Conservation (phyloP, 2,113 vertebrate genomes). For the Etheostoma spectabile region DNA sequence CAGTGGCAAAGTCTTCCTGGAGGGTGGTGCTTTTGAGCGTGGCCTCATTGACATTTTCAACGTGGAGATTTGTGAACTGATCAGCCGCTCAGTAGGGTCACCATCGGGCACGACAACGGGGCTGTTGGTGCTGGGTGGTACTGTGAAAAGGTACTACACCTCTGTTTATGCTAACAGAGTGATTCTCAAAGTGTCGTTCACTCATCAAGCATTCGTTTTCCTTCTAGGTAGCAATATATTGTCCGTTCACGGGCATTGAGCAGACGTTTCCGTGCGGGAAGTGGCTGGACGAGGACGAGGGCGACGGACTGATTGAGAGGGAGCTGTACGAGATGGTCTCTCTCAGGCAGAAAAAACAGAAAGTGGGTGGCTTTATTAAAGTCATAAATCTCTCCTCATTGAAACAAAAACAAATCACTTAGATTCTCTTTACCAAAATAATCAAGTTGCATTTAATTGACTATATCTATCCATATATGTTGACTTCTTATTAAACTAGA, state of each 20-base stretch:
- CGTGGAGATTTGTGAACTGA: conserved; percentile 91
- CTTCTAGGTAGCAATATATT: conserved; percentile 92
- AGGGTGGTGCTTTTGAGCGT: conserved; percentile 94
- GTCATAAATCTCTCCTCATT: neutral
- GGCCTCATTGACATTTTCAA: conserved; percentile 94
- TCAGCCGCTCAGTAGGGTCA: conserved; percentile 95
- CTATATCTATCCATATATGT: no score
- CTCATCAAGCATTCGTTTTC: conserved; percentile 1
- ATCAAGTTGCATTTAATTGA: neutral
- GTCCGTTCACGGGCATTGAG: conserved; percentile 95
- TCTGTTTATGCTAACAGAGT: neutral
- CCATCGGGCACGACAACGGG: conserved; percentile 92
- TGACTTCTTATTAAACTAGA: neutral
- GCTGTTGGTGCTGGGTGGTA: conserved; percentile 95
- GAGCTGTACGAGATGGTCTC: conserved; percentile 98
- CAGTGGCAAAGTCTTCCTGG: conserved; percentile 95
- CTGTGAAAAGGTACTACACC: conserved; percentile 91
- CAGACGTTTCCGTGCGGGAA: conserved; percentile 94
- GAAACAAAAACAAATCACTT: neutral
- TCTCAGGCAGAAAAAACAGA: conserved; percentile 90
- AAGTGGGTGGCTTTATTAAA: conserved; percentile 85
- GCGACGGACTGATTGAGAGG: conserved; percentile 92
- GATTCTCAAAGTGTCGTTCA: conserved; percentile 1
- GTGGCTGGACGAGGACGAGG: conserved; percentile 97
- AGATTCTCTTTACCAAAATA: neutral